phyloP scores from a whole-genome alignment of 92 coral and sea anemone genomes.

The Ricordea florida region DNA sequence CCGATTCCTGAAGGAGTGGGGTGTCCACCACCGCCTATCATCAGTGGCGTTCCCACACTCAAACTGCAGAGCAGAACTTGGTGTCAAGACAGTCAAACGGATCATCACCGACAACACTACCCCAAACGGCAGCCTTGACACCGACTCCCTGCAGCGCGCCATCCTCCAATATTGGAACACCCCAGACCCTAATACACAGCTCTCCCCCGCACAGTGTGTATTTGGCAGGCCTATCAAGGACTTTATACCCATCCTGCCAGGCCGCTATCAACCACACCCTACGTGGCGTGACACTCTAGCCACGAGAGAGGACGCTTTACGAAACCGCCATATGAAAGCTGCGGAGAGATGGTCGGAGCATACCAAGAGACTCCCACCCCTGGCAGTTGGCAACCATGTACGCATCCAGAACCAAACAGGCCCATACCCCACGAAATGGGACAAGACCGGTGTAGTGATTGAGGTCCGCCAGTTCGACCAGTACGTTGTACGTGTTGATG shows the following conservation, averaged over 20 bases:
- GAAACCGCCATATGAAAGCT: slow-evolving; percentile 26
- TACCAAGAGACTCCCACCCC: slow-evolving; percentile 27
- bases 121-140: slow-evolving; percentile 31
- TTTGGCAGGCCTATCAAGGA: too few relatives aligned
- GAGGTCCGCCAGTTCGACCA: slow-evolving; percentile 43
- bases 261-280: slow-evolving; percentile 20
- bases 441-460: slow-evolving; percentile 38
- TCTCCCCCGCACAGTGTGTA: slow-evolving; percentile 40
- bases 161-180: slow-evolving; percentile 29
- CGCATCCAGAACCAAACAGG: slow-evolving; percentile 51
- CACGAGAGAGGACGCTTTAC: slow-evolving; percentile 29
- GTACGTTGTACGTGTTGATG: slow-evolving; percentile 24
- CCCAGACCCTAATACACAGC: slow-evolving; percentile 24
- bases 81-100: slow-evolving; percentile 38
- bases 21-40: slow-evolving; percentile 38
- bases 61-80: slow-evolving; percentile 43
- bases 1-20: slow-evolving; percentile 34
- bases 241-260: too few relatives aligned
- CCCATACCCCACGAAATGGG: slow-evolving; percentile 41
- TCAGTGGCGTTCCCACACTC: slow-evolving; percentile 42
- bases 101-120: slow-evolving; percentile 27
- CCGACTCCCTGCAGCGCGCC: slow-evolving; percentile 22
- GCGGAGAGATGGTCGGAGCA: slow-evolving; percentile 18
- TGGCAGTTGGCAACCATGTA: slow-evolving; percentile 33
- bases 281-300: slow-evolving; percentile 39